Evolutionary conservation across 2,113 vertebrate genomes (phyloP).

Genomic region (Galbula dea): DNA sequence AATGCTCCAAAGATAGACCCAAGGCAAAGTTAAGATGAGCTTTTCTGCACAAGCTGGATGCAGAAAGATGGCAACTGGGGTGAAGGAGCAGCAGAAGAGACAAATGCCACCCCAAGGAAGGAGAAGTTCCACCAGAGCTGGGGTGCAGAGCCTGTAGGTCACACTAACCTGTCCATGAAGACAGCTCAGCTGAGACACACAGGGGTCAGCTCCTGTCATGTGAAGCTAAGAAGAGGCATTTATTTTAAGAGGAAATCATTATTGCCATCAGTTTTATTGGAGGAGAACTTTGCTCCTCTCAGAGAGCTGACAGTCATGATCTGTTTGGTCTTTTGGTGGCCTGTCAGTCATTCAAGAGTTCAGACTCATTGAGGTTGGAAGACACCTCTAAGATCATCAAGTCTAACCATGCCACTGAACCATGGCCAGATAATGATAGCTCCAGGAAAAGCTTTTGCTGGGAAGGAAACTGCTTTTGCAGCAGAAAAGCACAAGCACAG

Average conservation of each 20-base stretch:
- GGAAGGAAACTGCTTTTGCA: slow-evolving; percentile 34
- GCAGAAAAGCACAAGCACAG: not conserved
- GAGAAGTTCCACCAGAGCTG: not conserved
- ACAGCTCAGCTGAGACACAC: not conserved
- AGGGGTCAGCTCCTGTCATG: not conserved
- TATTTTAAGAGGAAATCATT: not conserved
- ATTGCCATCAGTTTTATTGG: not conserved
- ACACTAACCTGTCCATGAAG: not conserved
- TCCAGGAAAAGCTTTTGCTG: not conserved
- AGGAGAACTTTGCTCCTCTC: not conserved
- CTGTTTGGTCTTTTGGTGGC: not conserved
- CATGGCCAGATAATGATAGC: not conserved
- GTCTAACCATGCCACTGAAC: too few species aligned
- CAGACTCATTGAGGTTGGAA: too few species aligned
- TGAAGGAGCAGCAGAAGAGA: not conserved
- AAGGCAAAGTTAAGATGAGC: not conserved
- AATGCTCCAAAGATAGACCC: not conserved
- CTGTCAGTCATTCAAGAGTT: too few species aligned
- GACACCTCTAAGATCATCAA: too few species aligned
- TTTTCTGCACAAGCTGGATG: not conserved
- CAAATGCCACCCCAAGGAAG: not conserved
- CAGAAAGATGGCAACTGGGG: not conserved
- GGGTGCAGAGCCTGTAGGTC: not conserved
- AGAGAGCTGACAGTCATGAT: not conserved
- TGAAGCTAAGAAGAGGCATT: not conserved